Evolutionary conservation across 2,113 vertebrate species (phyloP).

Genomic region (Saccopteryx bilineata): DNA sequence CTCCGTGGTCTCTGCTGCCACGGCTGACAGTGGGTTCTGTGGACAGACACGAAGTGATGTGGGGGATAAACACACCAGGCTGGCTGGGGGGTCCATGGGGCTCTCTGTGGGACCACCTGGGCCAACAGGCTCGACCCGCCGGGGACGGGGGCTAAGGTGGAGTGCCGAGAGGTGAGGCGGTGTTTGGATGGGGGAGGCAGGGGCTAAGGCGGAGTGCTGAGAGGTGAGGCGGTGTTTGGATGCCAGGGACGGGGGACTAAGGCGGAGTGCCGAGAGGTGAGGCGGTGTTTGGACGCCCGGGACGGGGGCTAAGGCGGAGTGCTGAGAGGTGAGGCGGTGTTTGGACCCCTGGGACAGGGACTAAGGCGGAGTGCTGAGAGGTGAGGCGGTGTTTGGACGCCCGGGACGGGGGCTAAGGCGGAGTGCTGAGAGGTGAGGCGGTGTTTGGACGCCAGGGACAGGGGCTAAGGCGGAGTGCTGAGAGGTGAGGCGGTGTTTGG

Average conservation of each 20-base stretch:
- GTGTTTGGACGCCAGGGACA: too few relatives aligned
- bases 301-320: neutral
- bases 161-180: neutral
- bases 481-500: neutral
- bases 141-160: neutral
- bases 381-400: too few relatives aligned
- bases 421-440: too few relatives aligned
- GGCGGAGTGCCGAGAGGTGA: neutral
- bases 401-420: too few relatives aligned
- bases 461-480: neutral
- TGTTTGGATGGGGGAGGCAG: neutral
- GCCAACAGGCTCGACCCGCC: neutral
- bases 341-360: neutral
- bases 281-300: neutral
- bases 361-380: too few relatives aligned
- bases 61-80: neutral
- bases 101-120: neutral
- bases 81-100: neutral
- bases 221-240: neutral
- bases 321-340: neutral
- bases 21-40: neutral
- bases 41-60: neutral
- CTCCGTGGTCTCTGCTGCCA: neutral
- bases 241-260: neutral
- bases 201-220: neutral